These are phyloP conservation scores for Hyles euphorbiae DNA, from an alignment of 1,140 invertebrate genomes.

Conservation along the genomic window DNA sequence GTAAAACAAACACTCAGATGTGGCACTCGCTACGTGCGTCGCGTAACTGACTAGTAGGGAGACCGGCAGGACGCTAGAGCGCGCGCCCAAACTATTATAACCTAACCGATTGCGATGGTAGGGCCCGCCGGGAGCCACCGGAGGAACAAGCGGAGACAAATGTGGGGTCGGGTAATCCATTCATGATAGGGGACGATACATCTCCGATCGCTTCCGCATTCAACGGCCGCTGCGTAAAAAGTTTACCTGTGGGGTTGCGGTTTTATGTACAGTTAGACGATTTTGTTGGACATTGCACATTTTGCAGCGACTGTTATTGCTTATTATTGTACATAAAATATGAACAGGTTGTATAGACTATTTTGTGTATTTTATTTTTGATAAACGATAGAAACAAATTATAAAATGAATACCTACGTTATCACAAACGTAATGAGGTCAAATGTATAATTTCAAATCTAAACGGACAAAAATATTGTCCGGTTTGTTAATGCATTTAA, in stretches of 20 bases:
- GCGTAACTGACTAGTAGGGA: slow-evolving; percentile 50
- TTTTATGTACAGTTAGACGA: slow-evolving; percentile 15
- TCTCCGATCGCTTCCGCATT: slow-evolving; percentile 35
- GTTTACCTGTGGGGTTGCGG: slow-evolving; percentile 12
- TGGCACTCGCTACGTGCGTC: slow-evolving; percentile 46
- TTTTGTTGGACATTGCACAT: background rate
- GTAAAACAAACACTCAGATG: slow-evolving; percentile 31
- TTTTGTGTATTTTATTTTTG: no score
- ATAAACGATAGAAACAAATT: no score
- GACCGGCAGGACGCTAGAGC: slow-evolving; percentile 45
- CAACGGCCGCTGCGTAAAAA: slow-evolving; percentile 26
- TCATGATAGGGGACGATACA: slow-evolving; percentile 36
- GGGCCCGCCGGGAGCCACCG: slow-evolving; percentile 36
- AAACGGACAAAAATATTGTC: no score
- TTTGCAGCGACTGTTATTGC: no score
- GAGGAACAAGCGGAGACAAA: slow-evolving; percentile 35
- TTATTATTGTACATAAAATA: no score
- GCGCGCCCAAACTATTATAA: slow-evolving; percentile 65
- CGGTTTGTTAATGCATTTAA: no score
- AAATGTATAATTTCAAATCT: no score
- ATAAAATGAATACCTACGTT: no score
- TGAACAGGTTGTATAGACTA: no score
- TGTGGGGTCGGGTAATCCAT: slow-evolving; percentile 48
- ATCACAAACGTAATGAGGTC: no score
- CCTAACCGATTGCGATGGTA: slow-evolving; percentile 56